These are phyloP conservation scores for Tetranychus urticae DNA, from an alignment of 1,140 invertebrate species.

Conservation along the genomic window DNA sequence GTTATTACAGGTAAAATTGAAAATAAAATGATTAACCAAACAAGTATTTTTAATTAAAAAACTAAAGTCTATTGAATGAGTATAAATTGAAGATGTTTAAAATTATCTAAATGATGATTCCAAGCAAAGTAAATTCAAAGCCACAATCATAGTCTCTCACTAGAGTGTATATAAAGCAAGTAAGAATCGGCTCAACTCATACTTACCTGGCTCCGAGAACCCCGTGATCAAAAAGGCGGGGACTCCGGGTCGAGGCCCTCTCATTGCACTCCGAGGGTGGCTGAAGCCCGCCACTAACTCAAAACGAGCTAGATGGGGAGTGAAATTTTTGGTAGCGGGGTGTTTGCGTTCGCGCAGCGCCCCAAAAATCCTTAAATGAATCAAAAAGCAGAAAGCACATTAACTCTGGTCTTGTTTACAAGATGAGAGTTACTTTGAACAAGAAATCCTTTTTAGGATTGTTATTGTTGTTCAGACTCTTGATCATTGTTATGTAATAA, in stretches of 20 bases:
- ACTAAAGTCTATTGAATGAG: no score
- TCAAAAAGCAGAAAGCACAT: no score
- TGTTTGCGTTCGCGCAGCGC: conserved; percentile 33
- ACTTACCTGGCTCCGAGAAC: conserved; percentile 34
- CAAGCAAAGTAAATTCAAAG: not conserved
- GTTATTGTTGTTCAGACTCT: no score
- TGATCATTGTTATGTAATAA: no score
- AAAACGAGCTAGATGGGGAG: conserved; percentile 41
- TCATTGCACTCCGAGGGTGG: conserved; percentile 41
- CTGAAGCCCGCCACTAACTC: conserved; percentile 44
- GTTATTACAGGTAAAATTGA: no score
- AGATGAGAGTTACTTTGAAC: no score
- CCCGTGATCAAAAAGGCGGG: conserved; percentile 37
- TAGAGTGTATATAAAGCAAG: not conserved
- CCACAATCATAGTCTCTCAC: not conserved
- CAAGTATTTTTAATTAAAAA: no score
- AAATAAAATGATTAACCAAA: no score
- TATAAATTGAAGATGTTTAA: no score
- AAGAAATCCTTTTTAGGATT: no score
- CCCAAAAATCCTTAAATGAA: not conserved
- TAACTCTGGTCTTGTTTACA: no score
- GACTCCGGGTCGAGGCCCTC: conserved; percentile 34
- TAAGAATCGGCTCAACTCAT: not conserved
- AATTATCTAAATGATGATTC: not conserved
- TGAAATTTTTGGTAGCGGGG: conserved; percentile 41